Evolutionary conservation across 2,888 invertebrate genomes (phyloP).

Genomic region (Drosophila percnosoma): DNA sequence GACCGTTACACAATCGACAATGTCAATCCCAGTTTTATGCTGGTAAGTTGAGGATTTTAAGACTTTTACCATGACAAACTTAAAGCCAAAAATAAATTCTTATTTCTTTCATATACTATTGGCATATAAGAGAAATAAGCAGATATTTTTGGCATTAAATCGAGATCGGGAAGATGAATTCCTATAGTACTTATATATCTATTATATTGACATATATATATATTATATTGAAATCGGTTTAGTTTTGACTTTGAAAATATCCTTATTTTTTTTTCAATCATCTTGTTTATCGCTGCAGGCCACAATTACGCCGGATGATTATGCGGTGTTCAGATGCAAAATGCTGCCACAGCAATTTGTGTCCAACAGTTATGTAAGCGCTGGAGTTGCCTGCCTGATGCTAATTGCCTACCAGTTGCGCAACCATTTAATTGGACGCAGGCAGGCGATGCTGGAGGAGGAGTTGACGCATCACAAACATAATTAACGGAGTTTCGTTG

Average conservation of each 20-base stretch:
- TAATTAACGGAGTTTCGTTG: slow-evolving; percentile 38
- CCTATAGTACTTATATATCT: background rate
- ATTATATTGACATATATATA: background rate
- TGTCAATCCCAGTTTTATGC: slow-evolving; percentile 94
- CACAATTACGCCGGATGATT: slow-evolving; percentile 90
- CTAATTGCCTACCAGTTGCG: slow-evolving; percentile 43
- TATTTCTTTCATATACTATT: background rate
- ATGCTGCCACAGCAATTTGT: slow-evolving; percentile 87
- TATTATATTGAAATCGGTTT: too few species aligned
- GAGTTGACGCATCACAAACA: slow-evolving; percentile 30
- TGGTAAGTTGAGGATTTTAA: slow-evolving; percentile 87
- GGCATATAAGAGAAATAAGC: too few species aligned
- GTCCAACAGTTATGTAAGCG: slow-evolving; percentile 61
- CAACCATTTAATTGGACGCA: slow-evolving; percentile 21
- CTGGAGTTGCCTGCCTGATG: slow-evolving; percentile 42
- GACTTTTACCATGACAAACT: background rate
- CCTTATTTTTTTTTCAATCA: too few species aligned
- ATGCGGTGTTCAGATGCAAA: slow-evolving; percentile 91
- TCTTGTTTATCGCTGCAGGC: slow-evolving; percentile 86
- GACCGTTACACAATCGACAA: too few species aligned
- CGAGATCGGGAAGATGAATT: background rate
- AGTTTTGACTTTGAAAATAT: too few species aligned
- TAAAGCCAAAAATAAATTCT: background rate
- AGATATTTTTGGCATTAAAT: too few species aligned
- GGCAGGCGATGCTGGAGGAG: slow-evolving; percentile 2